These are phyloP conservation scores for Oopsacas minuta DNA, from an alignment of 37 sponge, comb jelly and placozoan genomes.

Conservation along the genomic window DNA sequence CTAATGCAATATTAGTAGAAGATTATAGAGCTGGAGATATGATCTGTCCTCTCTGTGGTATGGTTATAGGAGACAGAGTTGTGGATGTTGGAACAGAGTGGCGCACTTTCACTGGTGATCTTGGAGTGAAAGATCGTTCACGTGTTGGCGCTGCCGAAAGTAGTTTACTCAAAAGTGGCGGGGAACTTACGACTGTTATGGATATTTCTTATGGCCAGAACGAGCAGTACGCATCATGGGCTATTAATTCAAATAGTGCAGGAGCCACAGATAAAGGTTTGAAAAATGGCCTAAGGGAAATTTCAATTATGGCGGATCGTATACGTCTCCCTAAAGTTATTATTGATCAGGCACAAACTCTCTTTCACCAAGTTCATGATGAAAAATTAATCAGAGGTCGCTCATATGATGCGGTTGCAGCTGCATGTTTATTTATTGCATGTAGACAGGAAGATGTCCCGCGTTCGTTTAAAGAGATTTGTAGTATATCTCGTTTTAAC, in stretches of 20 bases:
- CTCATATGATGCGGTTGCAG: constrained; percentile 82
- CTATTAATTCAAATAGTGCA: not conserved
- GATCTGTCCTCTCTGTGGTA: constrained; percentile 88
- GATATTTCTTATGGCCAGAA: not conserved
- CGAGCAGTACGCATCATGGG: not conserved
- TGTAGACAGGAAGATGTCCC: constrained; percentile 83
- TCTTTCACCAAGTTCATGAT: constrained; percentile 78
- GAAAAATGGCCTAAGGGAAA: constrained; percentile 61
- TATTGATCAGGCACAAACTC: constrained; percentile 65
- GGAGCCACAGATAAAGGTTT: constrained; percentile 3
- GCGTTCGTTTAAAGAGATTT: constrained; percentile 91
- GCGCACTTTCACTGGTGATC: constrained; percentile 91
- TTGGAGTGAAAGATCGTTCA: constrained; percentile 50
- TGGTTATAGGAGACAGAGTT: constrained; percentile 97
- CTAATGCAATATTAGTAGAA: constrained; percentile 65
- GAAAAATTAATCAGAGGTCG: constrained; percentile 76
- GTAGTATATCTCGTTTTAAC: constrained; percentile 76
- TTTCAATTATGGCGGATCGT: constrained; percentile 71
- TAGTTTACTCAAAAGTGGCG: not conserved
- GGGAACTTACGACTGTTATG: not conserved
- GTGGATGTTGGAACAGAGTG: constrained; percentile 97
- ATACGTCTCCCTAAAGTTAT: constrained; percentile 73
- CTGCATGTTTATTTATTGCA: constrained; percentile 91
- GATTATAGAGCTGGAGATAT: constrained; percentile 92
- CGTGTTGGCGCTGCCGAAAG: constrained; percentile 77